These are phyloP conservation scores for Lepidurus apus DNA, from an alignment of 1,140 invertebrate species.

Conservation along the genomic window DNA sequence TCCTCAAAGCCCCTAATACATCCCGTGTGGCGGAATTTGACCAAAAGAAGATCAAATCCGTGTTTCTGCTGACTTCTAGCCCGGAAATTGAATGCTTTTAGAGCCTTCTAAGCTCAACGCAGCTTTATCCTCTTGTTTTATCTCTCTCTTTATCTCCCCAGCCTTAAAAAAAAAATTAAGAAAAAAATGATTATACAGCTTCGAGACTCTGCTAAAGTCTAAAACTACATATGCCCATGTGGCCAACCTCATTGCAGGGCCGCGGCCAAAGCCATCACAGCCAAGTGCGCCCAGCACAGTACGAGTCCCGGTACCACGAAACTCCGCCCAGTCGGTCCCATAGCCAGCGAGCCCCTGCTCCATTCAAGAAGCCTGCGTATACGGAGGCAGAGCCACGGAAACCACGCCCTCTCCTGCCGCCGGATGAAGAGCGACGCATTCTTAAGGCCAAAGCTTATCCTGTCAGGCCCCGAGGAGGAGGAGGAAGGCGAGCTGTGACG, in stretches of 20 bases:
- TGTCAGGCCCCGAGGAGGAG: not conserved
- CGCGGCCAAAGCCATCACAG: not conserved
- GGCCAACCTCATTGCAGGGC: conserved; percentile 1
- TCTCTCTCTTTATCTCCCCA: not conserved
- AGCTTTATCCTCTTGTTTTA: too few relatives aligned
- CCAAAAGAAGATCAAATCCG: too few relatives aligned
- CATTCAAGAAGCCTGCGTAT: not conserved
- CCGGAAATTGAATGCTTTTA: too few relatives aligned
- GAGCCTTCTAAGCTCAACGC: too few relatives aligned
- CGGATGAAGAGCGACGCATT: not conserved
- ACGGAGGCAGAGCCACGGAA: not conserved
- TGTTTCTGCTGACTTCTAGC: too few relatives aligned
- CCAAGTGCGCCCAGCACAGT: not conserved
- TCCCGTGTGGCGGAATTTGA: too few relatives aligned
- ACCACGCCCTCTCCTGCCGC: not conserved
- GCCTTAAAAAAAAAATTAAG: not conserved
- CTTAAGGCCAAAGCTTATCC: not conserved
- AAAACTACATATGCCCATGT: not conserved
- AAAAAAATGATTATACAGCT: not conserved
- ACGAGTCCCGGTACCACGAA: conserved; percentile 8
- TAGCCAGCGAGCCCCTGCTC: not conserved
- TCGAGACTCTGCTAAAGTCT: not conserved
- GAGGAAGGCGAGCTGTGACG: not conserved
- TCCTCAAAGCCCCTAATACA: too few relatives aligned
- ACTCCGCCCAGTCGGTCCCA: conserved; percentile 7